Base-by-base conservation (phyloP, 2,888 invertebrate species). In the Erannis defoliaria region DNA sequence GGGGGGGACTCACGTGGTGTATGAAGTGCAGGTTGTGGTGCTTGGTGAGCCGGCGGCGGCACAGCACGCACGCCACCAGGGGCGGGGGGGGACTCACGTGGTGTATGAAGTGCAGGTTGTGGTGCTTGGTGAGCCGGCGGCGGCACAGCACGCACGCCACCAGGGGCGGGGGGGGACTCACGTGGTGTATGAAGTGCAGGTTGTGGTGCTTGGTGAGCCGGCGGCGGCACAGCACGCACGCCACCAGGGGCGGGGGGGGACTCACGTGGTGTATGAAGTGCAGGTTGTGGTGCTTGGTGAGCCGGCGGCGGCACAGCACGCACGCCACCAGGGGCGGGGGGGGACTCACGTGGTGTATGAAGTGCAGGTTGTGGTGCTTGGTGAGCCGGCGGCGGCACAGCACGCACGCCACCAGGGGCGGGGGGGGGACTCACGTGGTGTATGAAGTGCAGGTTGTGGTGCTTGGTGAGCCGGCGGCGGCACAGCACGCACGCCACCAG, bases 141-240 rank as follows among this genome's bases (percentile, higher is more conserved):
- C 95, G 95, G 81, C 97, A 97, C 68, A 97, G 94, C 1, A 95
- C 95, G 85, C 97, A 97, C 1, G 95, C 95, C 88, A 96, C 94
- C 53, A 96, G 95, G 80, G 96, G 96, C 65, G 96, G n/a, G n/a
- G n/a, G n/a, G n/a, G 31, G 54, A 80, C 86, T 76, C 23, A 88
- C 88, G 72, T 94, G 94, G 64, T 95, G 95, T 70, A 96, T 93
- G 72, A 95, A 95, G 83, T 96, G 96, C 77, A 96, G 94, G 77
- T 96, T 96, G 79, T 96, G 96, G 77, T 96, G 97, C 73, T 96
- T 95, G 69, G 96, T 96, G 76, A 97, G 90, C 50, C 96, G 94
- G 12, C 97, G 94, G 66, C 95, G 95, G 81, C 97, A 97, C 68
- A 97, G 94, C 1, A 95, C 95, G 85, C 97, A 97, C 1, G 95